Evolutionary conservation across 64 coral and sea anemone species (phyloP).

Genomic region (Montipora capricornis): DNA sequence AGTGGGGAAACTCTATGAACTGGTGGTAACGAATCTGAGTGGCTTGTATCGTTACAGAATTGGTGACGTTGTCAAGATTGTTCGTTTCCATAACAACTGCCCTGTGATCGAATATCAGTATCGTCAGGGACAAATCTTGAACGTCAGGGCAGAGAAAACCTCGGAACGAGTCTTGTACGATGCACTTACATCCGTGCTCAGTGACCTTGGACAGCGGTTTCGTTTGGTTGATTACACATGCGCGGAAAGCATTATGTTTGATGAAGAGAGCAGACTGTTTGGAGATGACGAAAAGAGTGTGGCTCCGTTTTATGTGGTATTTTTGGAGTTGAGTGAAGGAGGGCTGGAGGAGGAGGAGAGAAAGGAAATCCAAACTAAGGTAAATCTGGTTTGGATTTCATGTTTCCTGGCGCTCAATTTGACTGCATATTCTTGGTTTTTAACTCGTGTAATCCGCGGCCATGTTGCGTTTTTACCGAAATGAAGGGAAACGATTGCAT

Average conservation of each 20-base stretch:
- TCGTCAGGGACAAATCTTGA: conserved; percentile 55
- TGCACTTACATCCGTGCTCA: conserved; percentile 47
- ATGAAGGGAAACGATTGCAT: too few species aligned
- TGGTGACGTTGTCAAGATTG: conserved; percentile 45
- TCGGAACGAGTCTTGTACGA: conserved; percentile 56
- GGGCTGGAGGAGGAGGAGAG: background rate
- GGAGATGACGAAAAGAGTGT: background rate
- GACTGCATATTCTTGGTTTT: background rate
- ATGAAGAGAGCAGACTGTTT: background rate
- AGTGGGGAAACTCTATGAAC: conserved; percentile 47
- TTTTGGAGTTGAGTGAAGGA: conserved; percentile 27
- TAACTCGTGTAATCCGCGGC: too few species aligned
- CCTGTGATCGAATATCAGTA: conserved; percentile 39
- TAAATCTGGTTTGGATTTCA: background rate
- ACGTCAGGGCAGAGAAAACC: conserved; percentile 53
- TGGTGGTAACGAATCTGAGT: conserved; percentile 38
- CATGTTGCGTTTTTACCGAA: too few species aligned
- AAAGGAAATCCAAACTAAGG: conserved; percentile 8
- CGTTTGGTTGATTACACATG: conserved; percentile 71
- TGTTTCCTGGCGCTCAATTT: too few species aligned
- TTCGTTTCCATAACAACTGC: conserved; percentile 34
- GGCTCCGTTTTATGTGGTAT: conserved; percentile 44
- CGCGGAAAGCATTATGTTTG: conserved; percentile 68
- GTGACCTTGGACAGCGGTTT: conserved; percentile 1
- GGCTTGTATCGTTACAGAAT: conserved; percentile 62